These are phyloP conservation scores for Enteromius fasciolatus DNA, from an alignment of 2,797 vertebrate genomes.

Conservation along the genomic window DNA sequence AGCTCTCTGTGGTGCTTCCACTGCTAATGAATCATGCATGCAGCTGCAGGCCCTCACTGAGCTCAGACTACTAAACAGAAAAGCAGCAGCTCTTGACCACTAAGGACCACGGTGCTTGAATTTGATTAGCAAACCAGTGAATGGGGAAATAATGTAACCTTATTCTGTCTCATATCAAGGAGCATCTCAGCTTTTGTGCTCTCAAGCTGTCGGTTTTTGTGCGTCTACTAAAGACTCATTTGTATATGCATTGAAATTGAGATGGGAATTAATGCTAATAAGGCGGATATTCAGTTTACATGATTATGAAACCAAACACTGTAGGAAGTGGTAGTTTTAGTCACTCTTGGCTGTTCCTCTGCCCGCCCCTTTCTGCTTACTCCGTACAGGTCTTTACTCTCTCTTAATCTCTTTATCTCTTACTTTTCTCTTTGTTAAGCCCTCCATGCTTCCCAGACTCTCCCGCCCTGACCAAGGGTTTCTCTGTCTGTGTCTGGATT, in stretches of 20 bases:
- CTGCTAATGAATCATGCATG: constrained; percentile 54
- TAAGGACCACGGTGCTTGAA: constrained; percentile 37
- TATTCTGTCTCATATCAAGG: constrained; percentile 17
- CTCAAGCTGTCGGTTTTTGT: constrained; percentile 24
- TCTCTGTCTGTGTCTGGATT: constrained; percentile 69
- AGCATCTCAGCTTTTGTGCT: constrained; percentile 34
- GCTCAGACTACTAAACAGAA: constrained; percentile 44
- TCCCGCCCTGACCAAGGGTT: constrained; percentile 63
- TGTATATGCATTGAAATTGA: constrained; percentile 20
- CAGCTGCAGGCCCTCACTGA: constrained; percentile 47
- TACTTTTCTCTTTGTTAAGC: constrained; percentile 32
- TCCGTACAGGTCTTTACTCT: constrained; percentile 29
- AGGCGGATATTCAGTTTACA: constrained; percentile 16
- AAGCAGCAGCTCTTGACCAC: constrained; percentile 37
- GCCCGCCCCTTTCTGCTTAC: constrained; percentile 22
- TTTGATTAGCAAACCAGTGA: constrained; percentile 47
- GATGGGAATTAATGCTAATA: constrained; percentile 24
- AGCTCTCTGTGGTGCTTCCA: constrained; percentile 32
- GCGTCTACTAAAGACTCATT: constrained; percentile 23
- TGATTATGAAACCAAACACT: constrained; percentile 32
- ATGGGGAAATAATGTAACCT: constrained; percentile 38
- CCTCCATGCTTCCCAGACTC: constrained; percentile 50
- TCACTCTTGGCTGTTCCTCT: background rate
- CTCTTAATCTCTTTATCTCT: constrained; percentile 19
- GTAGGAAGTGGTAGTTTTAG: constrained; percentile 13